Conservation (phyloP, 2,888 invertebrate genomes). For the Drosophila quasianomalipes region DNA sequence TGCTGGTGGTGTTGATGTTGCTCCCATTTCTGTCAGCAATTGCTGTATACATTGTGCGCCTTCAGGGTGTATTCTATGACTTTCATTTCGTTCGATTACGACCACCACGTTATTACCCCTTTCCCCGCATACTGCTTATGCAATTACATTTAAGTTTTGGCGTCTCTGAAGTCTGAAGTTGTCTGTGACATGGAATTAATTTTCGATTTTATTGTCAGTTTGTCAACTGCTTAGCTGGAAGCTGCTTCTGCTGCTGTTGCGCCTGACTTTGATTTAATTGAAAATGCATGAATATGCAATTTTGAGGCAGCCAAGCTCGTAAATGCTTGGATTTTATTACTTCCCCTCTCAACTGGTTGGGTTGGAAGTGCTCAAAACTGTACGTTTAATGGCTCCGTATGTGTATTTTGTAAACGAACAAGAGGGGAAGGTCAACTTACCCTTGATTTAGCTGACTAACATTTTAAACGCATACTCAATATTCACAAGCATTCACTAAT, state of each 20-base stretch:
- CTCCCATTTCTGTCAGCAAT: constrained; percentile 3
- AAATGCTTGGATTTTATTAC: constrained; percentile 42
- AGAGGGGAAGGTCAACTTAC: constrained; percentile 28
- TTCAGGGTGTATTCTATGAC: constrained; percentile 47
- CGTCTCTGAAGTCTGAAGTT: constrained; percentile 25
- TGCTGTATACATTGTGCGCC: constrained; percentile 34
- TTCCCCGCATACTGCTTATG: constrained; percentile 44
- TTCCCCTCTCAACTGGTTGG: constrained; percentile 3
- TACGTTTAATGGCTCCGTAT: constrained; percentile 23
- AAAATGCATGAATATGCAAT: constrained; percentile 81
- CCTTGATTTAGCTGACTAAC: constrained; percentile 34
- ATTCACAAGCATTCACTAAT: constrained; percentile 2
- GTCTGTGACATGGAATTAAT: constrained; percentile 76
- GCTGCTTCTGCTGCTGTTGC: constrained; percentile 35
- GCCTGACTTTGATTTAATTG: constrained; percentile 79
- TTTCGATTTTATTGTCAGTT: constrained; percentile 80
- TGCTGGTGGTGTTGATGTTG: constrained; percentile 7
- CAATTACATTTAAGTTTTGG: constrained; percentile 75
- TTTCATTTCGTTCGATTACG: constrained; percentile 61
- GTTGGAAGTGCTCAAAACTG: constrained; percentile 43
- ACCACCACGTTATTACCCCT: background rate
- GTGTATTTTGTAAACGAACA: background rate
- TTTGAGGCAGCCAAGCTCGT: constrained; percentile 57
- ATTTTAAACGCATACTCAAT: background rate
- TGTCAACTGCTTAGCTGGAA: constrained; percentile 63